Conservation (phyloP, 1,140 invertebrate species). For the Nephotettix cincticeps region DNA sequence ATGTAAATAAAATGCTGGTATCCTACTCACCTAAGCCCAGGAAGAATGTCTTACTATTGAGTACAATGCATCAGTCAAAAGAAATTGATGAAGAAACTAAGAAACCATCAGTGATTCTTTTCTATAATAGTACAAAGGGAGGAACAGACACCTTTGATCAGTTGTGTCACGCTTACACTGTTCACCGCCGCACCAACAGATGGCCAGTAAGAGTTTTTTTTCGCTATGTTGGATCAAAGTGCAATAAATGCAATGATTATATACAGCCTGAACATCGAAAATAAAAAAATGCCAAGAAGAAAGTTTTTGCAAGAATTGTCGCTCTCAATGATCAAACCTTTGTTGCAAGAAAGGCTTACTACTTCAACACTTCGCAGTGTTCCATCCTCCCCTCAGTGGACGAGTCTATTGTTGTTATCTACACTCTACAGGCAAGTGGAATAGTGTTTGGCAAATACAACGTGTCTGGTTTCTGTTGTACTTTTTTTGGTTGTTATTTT, state of each 20-base stretch:
- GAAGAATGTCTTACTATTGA: slow-evolving; percentile 38
- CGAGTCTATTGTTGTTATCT: too few species aligned
- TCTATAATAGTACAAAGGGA: slow-evolving; percentile 45
- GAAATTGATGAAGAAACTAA: slow-evolving; percentile 34
- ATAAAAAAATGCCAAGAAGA: slow-evolving; percentile 1
- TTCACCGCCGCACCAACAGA: slow-evolving; percentile 39
- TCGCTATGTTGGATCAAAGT: slow-evolving; percentile 37
- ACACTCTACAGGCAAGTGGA: too few species aligned
- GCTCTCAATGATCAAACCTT: slow-evolving; percentile 1
- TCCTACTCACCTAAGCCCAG: too few species aligned
- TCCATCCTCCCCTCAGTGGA: too few species aligned
- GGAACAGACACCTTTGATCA: slow-evolving; percentile 45
- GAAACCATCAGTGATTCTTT: slow-evolving; percentile 42
- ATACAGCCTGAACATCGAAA: slow-evolving; percentile 32
- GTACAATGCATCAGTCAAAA: slow-evolving; percentile 35
- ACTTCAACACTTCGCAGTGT: too few species aligned
- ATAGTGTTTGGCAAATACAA: too few species aligned
- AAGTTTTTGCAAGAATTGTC: background rate
- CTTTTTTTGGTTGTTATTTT: too few species aligned
- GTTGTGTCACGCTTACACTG: slow-evolving; percentile 41
- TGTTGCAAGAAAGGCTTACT: too few species aligned
- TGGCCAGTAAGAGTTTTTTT: slow-evolving; percentile 45
- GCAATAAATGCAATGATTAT: slow-evolving; percentile 35
- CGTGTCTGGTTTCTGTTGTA: too few species aligned
- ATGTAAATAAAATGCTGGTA: too few species aligned